Evolutionary conservation across 2,888 invertebrate genomes (phyloP), one percentile per base, ranked within the genome.

Genomic region (Lasioglossum pauxillum): DNA sequence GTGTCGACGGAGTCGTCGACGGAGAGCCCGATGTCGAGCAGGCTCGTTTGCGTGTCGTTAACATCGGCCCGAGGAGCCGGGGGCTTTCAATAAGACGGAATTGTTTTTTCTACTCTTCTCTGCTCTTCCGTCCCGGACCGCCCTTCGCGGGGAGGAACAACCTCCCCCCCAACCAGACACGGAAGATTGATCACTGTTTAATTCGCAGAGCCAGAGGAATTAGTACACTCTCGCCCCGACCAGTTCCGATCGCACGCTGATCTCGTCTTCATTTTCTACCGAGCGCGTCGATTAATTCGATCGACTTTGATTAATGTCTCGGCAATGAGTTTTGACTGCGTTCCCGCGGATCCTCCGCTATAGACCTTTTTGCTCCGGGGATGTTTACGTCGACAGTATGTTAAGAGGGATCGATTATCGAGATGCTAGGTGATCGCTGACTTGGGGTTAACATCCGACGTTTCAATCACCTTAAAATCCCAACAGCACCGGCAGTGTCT

Each of bases 1-100:
- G 73, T 78, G 91, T 90, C 88, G 88, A 81, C 86, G 86, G 81
- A 88, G 80, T 90, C 83, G 83, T 86, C 78, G 85, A 35, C 72
- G 80, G 84, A 31, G 82, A 76, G 85, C 77, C 75, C 79, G 77
- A 67, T 64, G 81, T 79, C 81, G 87, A 75, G 71, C 86, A 72
- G 79, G 83, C 87, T 88, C 89, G 84, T 84, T 84, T 78, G 84
- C 78, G 84, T 84, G 84, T 84, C 84, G 84, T 85, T 85, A 85
- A 79, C 41, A 73, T 84, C 49, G 49, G 46, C 60, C 38, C 75
- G 10, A 8, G 57, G 23, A 60, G 44, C 12, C n/a, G 27, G 82
- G 14, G 14, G 53, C 38, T 27, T 46, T 69, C 84, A 72, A 85
- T 78, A 85, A 79, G 79, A 73, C 67, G 80, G 73, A 76, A 85